A percentile compares a stretch with the other conserved stretches of the same genome.
Evolutionary conservation across 2,797 vertebrate genomes (phyloP).

Genomic region (Garrulus glandarius): DNA sequence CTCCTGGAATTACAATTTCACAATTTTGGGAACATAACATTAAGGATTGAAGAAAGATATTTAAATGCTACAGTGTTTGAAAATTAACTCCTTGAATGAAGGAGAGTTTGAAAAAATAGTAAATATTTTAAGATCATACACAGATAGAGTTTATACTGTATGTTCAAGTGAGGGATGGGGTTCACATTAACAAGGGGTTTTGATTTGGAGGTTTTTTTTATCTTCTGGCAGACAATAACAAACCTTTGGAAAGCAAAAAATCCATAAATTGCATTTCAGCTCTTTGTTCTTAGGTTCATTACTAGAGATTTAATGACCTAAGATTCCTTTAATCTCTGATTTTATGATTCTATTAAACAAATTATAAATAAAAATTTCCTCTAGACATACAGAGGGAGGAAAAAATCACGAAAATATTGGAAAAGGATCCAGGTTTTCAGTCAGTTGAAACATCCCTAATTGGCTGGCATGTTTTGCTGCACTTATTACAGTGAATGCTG

Average conservation of each 20-base stretch:
- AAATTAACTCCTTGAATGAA: neutral
- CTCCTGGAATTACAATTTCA: neutral
- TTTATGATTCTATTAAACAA: slow-evolving; percentile 16
- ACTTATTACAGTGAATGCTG: slow-evolving; percentile 44
- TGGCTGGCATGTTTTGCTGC: slow-evolving; percentile 49
- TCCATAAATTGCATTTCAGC: neutral
- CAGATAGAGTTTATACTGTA: neutral
- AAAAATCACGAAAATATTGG: slow-evolving; percentile 8
- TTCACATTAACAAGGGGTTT: neutral
- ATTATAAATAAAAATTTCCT: slow-evolving; percentile 26
- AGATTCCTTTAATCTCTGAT: neutral
- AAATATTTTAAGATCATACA: neutral
- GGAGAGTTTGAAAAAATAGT: neutral
- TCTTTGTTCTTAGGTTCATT: neutral
- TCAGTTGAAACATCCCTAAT: slow-evolving; percentile 36
- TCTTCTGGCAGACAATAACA: neutral
- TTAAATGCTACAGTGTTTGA: neutral
- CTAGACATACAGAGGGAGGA: neutral
- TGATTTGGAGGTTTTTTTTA: neutral
- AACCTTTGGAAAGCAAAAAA: neutral
- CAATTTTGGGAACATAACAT: neutral
- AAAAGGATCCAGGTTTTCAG: slow-evolving; percentile 36
- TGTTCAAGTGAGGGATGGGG: neutral
- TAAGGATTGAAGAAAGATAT: neutral
- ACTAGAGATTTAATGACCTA: neutral